Percentiles rank a stretch among this genome's conserved stretches.
phyloP scores from a whole-genome alignment of 2,113 vertebrate species.

The Lepus europaeus region DNA sequence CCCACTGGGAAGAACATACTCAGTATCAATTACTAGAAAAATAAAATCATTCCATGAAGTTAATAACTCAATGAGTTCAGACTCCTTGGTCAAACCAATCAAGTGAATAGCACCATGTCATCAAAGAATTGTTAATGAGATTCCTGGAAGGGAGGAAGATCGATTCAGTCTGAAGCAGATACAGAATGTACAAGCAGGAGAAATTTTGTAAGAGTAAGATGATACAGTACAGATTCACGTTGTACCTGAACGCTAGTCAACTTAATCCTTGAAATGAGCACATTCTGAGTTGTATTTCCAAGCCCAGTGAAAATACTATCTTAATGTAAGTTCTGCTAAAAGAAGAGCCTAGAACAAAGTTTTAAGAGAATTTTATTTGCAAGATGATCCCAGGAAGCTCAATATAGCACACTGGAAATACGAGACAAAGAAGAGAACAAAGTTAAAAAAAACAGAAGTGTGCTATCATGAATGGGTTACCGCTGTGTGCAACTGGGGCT shows the following conservation, averaged over 20 bases:
- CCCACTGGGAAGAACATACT: background rate
- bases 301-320: background rate
- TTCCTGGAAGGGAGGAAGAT: constrained; percentile 12
- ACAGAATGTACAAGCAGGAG: constrained; percentile 27
- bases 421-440: background rate
- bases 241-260: background rate
- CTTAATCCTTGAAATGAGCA: background rate
- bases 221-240: background rate
- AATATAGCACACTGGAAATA: background rate
- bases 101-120: background rate
- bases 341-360: background rate
- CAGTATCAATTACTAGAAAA: constrained; percentile 49
- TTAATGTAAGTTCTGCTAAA: background rate
- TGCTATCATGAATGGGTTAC: background rate
- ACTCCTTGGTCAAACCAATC: constrained; percentile 16
- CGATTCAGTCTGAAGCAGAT: background rate
- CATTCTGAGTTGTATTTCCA: background rate
- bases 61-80: constrained; percentile 36
- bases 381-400: background rate
- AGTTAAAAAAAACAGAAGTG: no score
- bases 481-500: no score
- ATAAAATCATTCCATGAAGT: constrained; percentile 49
- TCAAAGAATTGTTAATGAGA: background rate
- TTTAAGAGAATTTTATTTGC: background rate
- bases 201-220: background rate